Conservation (phyloP, 2,888 invertebrate species). For the Aleiodes leptofemur region DNA sequence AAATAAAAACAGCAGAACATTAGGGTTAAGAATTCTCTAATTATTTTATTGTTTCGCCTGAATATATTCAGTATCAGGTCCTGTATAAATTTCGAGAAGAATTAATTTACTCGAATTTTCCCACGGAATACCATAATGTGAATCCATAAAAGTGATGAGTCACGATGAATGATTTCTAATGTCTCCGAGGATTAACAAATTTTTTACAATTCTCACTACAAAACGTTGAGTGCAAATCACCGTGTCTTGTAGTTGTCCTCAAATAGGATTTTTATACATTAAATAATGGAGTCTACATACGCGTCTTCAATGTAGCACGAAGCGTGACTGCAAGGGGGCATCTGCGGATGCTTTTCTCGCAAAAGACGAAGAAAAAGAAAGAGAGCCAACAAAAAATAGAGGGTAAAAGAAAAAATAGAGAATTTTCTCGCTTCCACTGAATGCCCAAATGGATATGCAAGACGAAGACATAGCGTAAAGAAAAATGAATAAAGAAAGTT, state of each 20-base stretch:
- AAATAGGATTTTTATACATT: conserved; percentile 68
- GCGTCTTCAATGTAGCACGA: conserved; percentile 65
- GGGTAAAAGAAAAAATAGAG: conserved; percentile 30
- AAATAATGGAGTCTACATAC: conserved; percentile 69
- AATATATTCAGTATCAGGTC: too few species aligned
- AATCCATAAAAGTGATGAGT: conserved; percentile 1
- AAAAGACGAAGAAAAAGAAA: conserved; percentile 38
- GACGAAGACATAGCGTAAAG: conserved; percentile 49
- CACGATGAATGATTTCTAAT: conserved; percentile 8
- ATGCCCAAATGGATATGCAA: conserved; percentile 46
- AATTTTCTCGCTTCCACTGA: conserved; percentile 21
- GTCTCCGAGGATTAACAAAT: conserved; percentile 21
- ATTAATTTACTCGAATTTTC: too few species aligned
- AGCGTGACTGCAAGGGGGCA: conserved; percentile 61
- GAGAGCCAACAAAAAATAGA: conserved; percentile 31
- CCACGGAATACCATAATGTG: too few species aligned
- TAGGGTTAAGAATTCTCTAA: too few species aligned
- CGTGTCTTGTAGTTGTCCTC: conserved; percentile 49
- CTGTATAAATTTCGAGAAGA: too few species aligned
- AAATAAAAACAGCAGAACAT: too few species aligned
- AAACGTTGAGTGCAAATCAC: conserved; percentile 39
- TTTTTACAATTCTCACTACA: conserved; percentile 41
- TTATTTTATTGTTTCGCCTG: too few species aligned
- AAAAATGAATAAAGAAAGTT: conserved; percentile 44
- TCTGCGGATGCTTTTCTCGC: conserved; percentile 54